Conservation (phyloP, 2,113 vertebrate genomes). For the Myotis brandtii region DNA sequence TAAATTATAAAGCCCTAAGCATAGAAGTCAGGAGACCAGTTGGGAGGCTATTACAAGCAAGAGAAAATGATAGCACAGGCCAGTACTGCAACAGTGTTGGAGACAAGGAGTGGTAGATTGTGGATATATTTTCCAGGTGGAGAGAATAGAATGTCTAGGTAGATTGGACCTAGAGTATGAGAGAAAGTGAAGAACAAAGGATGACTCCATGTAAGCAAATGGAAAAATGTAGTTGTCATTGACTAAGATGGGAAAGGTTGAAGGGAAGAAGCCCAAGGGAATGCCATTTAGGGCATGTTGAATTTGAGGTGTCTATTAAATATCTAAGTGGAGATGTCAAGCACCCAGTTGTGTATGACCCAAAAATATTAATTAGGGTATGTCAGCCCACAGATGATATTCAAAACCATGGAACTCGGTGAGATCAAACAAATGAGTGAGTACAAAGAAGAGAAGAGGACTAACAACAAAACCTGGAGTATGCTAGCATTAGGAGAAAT, state of each 20-base stretch:
- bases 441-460: not conserved
- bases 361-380: not conserved
- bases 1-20: not conserved
- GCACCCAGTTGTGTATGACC: not conserved
- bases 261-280: not conserved
- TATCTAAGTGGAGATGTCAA: not conserved
- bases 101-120: not conserved
- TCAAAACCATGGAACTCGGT: not conserved
- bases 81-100: not conserved
- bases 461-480: not conserved
- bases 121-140: not conserved
- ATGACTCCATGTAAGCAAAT: constrained; percentile 4
- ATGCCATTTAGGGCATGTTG: not conserved
- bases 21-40: not conserved
- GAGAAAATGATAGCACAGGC: not conserved
- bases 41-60: not conserved
- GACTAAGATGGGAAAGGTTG: not conserved
- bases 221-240: not conserved
- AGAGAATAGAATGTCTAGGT: not conserved
- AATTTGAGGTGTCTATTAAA: not conserved
- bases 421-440: not conserved
- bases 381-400: not conserved
- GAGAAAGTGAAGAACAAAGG: not conserved
- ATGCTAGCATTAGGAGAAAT: not conserved
- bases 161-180: not conserved